These are phyloP conservation scores for Acrocephalus kingi DNA, from an alignment of 2,113 vertebrate species.

Conservation along the genomic window DNA sequence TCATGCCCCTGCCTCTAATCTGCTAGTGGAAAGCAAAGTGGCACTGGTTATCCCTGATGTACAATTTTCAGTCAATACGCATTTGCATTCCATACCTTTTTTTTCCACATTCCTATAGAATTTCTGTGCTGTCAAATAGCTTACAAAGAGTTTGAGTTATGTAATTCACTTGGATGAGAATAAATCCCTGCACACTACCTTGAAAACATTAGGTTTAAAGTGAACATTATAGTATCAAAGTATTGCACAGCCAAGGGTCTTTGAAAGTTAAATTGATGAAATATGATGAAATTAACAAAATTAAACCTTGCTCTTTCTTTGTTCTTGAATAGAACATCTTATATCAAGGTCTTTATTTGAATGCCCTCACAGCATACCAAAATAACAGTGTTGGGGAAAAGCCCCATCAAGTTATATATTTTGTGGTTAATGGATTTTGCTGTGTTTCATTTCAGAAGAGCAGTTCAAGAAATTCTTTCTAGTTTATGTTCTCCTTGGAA, in stretches of 20 bases:
- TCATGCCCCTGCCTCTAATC: not conserved
- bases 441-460: constrained; percentile 22
- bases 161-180: not conserved
- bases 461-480: not conserved
- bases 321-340: not conserved
- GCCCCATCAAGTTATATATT: not conserved
- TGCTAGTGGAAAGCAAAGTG: not conserved
- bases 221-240: not conserved
- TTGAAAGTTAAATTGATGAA: constrained; percentile 1
- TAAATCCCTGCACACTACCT: not conserved
- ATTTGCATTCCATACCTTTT: not conserved
- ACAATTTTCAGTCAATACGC: not conserved
- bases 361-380: not conserved
- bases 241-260: not conserved
- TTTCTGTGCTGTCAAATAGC: not conserved
- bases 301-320: constrained; percentile 22
- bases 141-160: not conserved
- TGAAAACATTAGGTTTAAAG: constrained; percentile 9
- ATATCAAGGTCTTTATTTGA: not conserved
- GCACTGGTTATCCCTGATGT: not conserved
- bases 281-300: constrained; percentile 10
- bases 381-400: not conserved
- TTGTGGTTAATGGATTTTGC: not conserved
- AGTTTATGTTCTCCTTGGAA: not conserved
- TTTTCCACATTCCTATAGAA: not conserved